Evolutionary conservation across 2,888 invertebrate genomes (phyloP).

Genomic region (Melieria omissa): DNA sequence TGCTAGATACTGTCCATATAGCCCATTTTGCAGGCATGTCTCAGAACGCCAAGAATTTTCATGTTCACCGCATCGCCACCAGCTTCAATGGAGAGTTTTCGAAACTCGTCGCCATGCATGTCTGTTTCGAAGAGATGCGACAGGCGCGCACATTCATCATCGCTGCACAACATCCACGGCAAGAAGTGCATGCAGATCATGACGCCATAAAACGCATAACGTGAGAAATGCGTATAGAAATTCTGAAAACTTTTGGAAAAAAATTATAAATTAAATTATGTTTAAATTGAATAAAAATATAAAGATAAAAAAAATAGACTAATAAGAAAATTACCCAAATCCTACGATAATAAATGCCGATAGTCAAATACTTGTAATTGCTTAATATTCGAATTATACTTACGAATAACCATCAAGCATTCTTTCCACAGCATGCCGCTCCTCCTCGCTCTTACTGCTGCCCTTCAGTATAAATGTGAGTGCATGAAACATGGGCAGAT

Average conservation of each 20-base stretch:
- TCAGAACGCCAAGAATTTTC: constrained; percentile 54
- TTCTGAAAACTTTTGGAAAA: constrained; percentile 51
- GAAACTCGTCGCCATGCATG: constrained; percentile 57
- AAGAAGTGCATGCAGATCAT: constrained; percentile 62
- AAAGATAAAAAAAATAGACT: background rate
- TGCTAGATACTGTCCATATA: constrained; percentile 53
- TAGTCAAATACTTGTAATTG: too few species aligned
- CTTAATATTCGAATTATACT: background rate
- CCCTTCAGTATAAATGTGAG: constrained; percentile 52
- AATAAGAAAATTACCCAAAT: too few species aligned
- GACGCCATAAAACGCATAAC: constrained; percentile 63
- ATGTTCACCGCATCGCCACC: constrained; percentile 60
- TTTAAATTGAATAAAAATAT: constrained; percentile 11
- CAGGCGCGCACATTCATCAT: constrained; percentile 54
- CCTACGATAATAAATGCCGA: too few species aligned
- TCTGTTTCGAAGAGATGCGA: constrained; percentile 58
- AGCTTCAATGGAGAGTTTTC: constrained; percentile 53
- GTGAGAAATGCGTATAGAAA: constrained; percentile 60
- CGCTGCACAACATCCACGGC: constrained; percentile 60
- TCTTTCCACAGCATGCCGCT: constrained; percentile 40
- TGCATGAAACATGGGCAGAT: constrained; percentile 51
- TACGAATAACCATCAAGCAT: constrained; percentile 48
- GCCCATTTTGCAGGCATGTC: constrained; percentile 61
- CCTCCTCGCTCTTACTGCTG: background rate
- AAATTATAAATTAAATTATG: background rate